Evolutionary conservation across 2,888 invertebrate genomes (phyloP), one percentile per base, ranked within the genome.

Genomic region (Gymnocheta viridis): DNA sequence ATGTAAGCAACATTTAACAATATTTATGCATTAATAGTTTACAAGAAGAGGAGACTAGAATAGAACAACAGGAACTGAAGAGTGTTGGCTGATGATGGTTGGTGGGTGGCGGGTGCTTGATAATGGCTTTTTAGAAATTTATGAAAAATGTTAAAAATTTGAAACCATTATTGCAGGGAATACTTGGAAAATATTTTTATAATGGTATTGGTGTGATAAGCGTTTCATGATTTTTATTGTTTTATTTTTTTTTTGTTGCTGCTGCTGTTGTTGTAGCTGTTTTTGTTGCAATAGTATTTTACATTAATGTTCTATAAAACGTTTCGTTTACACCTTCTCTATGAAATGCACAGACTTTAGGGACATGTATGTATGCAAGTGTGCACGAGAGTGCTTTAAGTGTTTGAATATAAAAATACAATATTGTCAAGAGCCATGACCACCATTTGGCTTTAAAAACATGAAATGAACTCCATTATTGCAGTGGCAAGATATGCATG

Each of bases 291-390:
- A 4, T 32, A 66, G 67, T 54, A 62, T 72, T 77, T 72, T 73
- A 78, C 81, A 19, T 81, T 84, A 81, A 84, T 84, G 81, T 81
- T 84, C 73, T 69, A 41, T 81, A 84, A 84, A 84, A 84, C 77
- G 84, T 84, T 84, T 84, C 84, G 81, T 84, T 84, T 81, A 84
- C 84, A 84, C 84, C 84, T 84, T 84, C 84, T 69, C 54, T 49
- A 22, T 67, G 51, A 27, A 60, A 41, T 54, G 19, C 60, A 54
- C n/a, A 38, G 24, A 64, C 54, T 35, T 51, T 6, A 38, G 47
- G 27, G 60, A 32, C 64, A n/a, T n/a, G n/a, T n/a, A 24, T 41
- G 22, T 12, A n/a, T 19, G 10, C 5, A 14, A 24, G 29, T n/a
- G 41, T 38, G 19, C 41, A 27, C 9, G 19, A 14, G n/a, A 5